Base-by-base conservation (phyloP, 2,888 invertebrate species). In the Rhamphomyia laevipes region DNA sequence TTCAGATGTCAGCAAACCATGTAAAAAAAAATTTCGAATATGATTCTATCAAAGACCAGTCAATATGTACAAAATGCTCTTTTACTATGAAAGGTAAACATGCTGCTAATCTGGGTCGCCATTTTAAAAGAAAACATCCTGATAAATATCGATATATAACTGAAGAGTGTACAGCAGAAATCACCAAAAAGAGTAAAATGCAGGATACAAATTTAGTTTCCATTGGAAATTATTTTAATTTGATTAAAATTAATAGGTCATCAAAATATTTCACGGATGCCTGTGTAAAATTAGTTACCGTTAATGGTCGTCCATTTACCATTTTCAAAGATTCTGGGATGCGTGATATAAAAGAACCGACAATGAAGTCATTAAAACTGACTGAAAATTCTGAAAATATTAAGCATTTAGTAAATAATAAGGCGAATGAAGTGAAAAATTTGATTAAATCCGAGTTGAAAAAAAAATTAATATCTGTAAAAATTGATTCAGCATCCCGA, bases 111-210 rank as follows among this genome's bases (percentile, higher is more conserved):
- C 30, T 43, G 9, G 16, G 27, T 10, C 7, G 15, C 3, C 31
- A 43, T 43, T 31, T 43, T 9, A 43, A 43, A 43, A 23, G 43
- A 15, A 31, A 43, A 31, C 31, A 43, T 5, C 43, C 43, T n/a
- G n/a, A n/a, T n/a, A n/a, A n/a, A n/a, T n/a, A n/a, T n/a, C n/a
- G n/a, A n/a, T n/a, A n/a, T n/a, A 11, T 18, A 27, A 21, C 7
- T 31, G 15, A 23, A 30, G 27, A 30, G 27, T 30, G 9, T 13
- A n/a, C 23, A 43, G 13, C 16, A 30, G 3, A 4, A 43, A 30
- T 30, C 11, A 30, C 21, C 5, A 10, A 27, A 5, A n/a, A 30
- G n/a, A 30, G 27, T 43, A 43, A 43, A 16, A 15, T 27, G 41
- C 21, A 21, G 16, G 9, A 18, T 16, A 16, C 11, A 16, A 18